Evolutionary conservation across 1,140 invertebrate species (phyloP), one percentile per base, ranked within the genome.

Genomic region (Drosophila obscura): DNA sequence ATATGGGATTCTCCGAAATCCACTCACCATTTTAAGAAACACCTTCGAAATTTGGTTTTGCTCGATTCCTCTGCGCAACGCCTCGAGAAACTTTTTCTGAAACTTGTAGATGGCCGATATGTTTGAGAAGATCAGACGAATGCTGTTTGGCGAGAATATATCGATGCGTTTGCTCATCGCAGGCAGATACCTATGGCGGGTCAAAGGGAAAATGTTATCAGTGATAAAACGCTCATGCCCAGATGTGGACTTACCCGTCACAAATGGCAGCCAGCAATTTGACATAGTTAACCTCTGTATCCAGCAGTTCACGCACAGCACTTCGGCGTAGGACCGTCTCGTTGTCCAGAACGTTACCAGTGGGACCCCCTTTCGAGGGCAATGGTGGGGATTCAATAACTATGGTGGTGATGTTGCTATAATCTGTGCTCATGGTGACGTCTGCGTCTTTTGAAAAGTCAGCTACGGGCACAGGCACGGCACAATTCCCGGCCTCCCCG

Each of bases 151-250:
- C 13, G 91, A 90, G 52, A 92, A 92, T 44, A 92, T 91, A 48
- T 91, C 90, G 50, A 91, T 90, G 60, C 88, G 90, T 72, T 92
- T 91, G 73, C 83, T 89, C 89, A 92, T 91, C 11, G 87, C 91
- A 5, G 84, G 91, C 50, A 92, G 55, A 66, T 90, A 92, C 19
- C 91, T 92, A 45, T 5, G 58, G 19, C 35, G 2, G 8, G 3
- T 41, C 9, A 51, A 39, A 11, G 6, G 0, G 26, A 3, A 4
- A 39, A 11, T 4, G 35, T 50, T 22, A 0, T 11, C 11, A 31
- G 28, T 15, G 4, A 13, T 22, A 9, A 9, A 9, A 9, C 31
- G 8, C 28, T 9, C 9, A 9, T 9, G 9, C 31, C 31, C 4
- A 5, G 9, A 39, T 13, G 35, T 1, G 11, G 8, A 55, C 73